A percentile compares a stretch with the other conserved stretches of the same genome.
These are phyloP conservation scores for Physeter macrocephalus DNA, from an alignment of 2,113 vertebrate species.

Conservation along the genomic window DNA sequence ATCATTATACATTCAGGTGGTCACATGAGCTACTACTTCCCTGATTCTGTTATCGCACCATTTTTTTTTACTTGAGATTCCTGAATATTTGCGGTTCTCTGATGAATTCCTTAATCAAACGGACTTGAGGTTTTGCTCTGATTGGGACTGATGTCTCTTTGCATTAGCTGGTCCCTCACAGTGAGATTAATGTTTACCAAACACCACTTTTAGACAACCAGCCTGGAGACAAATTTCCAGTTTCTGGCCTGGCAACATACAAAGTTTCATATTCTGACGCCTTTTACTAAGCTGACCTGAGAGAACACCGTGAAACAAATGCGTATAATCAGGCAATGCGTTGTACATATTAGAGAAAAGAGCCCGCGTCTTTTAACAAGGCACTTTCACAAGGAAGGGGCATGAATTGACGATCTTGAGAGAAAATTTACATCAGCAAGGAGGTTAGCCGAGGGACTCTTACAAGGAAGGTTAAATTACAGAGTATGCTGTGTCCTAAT, in stretches of 20 bases:
- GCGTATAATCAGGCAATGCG: neutral
- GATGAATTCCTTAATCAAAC: neutral
- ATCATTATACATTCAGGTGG: too few relatives aligned
- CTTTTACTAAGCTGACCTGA: neutral
- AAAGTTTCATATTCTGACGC: neutral
- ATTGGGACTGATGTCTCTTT: accelerated
- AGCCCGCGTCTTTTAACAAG: neutral
- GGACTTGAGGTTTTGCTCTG: neutral
- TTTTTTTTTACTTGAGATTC: neutral
- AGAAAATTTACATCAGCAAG: neutral
- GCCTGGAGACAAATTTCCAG: neutral
- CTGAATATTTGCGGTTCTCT: neutral
- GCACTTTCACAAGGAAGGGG: neutral
- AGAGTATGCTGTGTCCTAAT: neutral
- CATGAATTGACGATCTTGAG: neutral
- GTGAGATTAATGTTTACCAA: neutral
- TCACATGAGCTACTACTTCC: accelerated
- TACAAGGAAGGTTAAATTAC: slow-evolving; percentile 18
- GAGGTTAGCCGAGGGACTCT: neutral
- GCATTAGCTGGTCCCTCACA: accelerated
- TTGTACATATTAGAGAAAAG: neutral
- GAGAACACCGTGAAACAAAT: neutral
- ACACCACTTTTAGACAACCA: neutral
- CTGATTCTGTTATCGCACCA: accelerated
- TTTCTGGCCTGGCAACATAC: too few relatives aligned